These are phyloP conservation scores for Radopholus similis DNA, from an alignment of 1,140 invertebrate genomes.

Conservation along the genomic window DNA sequence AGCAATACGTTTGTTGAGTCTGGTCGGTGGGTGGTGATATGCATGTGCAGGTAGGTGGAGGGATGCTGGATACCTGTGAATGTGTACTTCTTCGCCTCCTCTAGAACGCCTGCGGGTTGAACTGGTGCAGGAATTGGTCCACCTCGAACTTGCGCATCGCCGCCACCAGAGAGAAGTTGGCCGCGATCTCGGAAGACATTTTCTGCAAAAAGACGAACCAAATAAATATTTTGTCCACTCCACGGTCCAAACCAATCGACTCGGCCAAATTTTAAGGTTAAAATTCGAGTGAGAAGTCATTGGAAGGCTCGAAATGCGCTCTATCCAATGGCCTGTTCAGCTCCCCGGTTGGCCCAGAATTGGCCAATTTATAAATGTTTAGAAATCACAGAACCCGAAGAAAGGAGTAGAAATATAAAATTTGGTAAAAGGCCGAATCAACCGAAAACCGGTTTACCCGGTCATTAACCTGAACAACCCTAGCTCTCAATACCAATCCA, in stretches of 20 bases:
- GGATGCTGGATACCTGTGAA: too few relatives aligned
- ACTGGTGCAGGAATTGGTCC: conserved; percentile 24
- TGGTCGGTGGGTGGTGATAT: too few relatives aligned
- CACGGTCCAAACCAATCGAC: not conserved
- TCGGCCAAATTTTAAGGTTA: not conserved
- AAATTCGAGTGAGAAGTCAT: not conserved
- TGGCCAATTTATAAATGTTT: too few relatives aligned
- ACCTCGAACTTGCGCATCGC: conserved; percentile 24
- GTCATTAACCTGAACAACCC: not conserved
- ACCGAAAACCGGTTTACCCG: not conserved
- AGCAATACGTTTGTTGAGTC: too few relatives aligned
- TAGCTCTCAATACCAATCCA: not conserved
- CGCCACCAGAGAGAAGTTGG: conserved; percentile 25
- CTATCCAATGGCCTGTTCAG: not conserved
- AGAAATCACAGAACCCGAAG: too few relatives aligned
- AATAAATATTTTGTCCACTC: not conserved
- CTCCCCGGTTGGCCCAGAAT: not conserved
- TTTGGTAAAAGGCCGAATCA: not conserved
- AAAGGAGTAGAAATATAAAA: not conserved
- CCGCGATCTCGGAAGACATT: conserved; percentile 7
- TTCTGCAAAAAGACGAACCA: conserved; percentile 18
- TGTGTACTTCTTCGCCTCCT: too few relatives aligned
- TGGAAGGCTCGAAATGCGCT: not conserved
- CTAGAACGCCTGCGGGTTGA: conserved; percentile 22
- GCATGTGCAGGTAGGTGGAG: too few relatives aligned